Conservation (phyloP, 1,140 invertebrate species). For the Oscheius sp. region DNA sequence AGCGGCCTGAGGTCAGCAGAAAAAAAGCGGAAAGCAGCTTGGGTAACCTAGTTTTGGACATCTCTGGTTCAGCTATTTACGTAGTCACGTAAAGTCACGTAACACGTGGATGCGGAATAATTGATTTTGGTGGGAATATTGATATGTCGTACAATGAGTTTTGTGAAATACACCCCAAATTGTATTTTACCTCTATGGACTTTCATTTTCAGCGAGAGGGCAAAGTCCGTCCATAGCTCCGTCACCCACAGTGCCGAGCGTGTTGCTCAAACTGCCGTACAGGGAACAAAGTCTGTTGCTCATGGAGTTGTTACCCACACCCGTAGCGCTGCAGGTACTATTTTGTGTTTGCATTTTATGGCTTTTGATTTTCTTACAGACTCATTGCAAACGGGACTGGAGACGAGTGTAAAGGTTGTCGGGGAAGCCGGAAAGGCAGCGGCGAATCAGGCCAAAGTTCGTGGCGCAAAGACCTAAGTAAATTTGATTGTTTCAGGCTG, state of each 20-base stretch:
- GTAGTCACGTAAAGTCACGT: no score
- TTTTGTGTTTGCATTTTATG: neutral
- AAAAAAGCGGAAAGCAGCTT: no score
- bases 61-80: no score
- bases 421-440: neutral
- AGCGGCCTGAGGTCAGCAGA: no score
- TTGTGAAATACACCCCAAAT: neutral
- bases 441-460: conserved; percentile 5
- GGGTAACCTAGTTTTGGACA: neutral
- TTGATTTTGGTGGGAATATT: no score
- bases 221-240: conserved; percentile 52
- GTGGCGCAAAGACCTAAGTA: no score
- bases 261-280: conserved; percentile 54
- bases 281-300: conserved; percentile 58
- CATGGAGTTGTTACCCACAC: conserved; percentile 60
- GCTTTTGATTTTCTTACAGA: neutral
- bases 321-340: conserved; percentile 56
- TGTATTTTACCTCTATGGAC: neutral
- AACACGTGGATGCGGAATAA: no score
- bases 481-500: no score
- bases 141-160: no score
- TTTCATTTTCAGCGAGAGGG: conserved; percentile 49
- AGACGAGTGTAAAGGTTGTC: conserved; percentile 54
- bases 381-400: conserved; percentile 53
- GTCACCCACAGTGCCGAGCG: conserved; percentile 40